Conservation (phyloP, 2,113 vertebrate species). For the Callopanchax toddi region DNA sequence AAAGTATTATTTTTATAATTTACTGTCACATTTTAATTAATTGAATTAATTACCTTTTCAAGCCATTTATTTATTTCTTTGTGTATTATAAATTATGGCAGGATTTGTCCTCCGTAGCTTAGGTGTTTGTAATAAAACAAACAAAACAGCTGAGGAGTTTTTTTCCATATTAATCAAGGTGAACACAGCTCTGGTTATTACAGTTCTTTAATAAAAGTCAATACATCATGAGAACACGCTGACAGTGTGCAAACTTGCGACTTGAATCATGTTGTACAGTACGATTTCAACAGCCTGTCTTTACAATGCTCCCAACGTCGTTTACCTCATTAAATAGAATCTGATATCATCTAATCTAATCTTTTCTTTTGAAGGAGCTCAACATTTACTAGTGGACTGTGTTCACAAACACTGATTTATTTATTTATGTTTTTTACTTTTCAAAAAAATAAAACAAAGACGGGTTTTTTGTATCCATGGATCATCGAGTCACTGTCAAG, state of each 20-base stretch:
- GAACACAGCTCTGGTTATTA: no score
- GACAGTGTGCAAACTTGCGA: conserved; percentile 77
- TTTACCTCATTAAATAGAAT: conserved; percentile 66
- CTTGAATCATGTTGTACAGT: conserved; percentile 78
- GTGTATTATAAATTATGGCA: no score
- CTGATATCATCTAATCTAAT: conserved; percentile 62
- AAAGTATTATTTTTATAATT: no score
- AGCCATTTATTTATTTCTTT: no score
- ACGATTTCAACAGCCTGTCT: conserved; percentile 71
- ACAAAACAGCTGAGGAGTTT: no score
- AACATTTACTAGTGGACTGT: conserved; percentile 11
- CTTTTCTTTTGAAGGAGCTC: conserved; percentile 28
- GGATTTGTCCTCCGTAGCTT: no score
- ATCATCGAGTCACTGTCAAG: conserved; percentile 57
- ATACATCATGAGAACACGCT: conserved; percentile 8
- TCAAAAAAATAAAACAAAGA: conserved; percentile 18
- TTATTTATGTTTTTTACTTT: background rate
- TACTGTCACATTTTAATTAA: no score
- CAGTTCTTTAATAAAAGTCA: conserved; percentile 10
- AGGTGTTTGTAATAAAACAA: no score
- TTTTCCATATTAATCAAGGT: background rate
- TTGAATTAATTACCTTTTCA: no score
- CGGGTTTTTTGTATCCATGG: conserved; percentile 36
- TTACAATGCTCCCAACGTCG: conserved; percentile 59
- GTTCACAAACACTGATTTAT: no score